Base-by-base conservation (phyloP, 2,113 vertebrate genomes). In the Acanthochromis polyacanthus region DNA sequence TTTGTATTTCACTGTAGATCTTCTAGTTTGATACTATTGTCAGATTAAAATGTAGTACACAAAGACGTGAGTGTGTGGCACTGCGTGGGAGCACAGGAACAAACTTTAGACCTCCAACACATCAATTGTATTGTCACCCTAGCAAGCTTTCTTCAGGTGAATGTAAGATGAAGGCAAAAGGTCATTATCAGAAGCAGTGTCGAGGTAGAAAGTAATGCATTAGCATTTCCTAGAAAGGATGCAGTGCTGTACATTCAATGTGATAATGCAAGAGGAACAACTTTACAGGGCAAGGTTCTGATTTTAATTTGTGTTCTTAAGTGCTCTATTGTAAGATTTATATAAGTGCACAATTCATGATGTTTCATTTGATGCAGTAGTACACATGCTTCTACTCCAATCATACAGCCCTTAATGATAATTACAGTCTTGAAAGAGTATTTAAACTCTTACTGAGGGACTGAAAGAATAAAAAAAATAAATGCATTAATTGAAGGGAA, bases 41-140 rank as follows among this genome's bases (percentile, higher is more conserved):
- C 62, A 36, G 15, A 64, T 50, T 40, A 30, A 30, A 3, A 6
- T 30, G 20, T 45, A 12, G 6, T 17, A 23, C 20, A 63, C 45
- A 53, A 32, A 69, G 45, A 46, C 2, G 3, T 52, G 51, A 59
- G 58, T n/a, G 0, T 11, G 40, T 59, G 58, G 11, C 4, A 40
- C 45, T 23, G 59, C 40, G 25, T 38, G 53, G 23, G 55, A 61
- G 46, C 45, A 12, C 36, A 19, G 14, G 10, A 17, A 19, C 61
- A 48, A 62, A 55, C 48, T 57, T 58, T 40, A 38, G 40, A 74
- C 45, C 73, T 25, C 17, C 22, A 28, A 16, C 62, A 62, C n/a
- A 64, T 65, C 65, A 70, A 46, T 68, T 19, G 46, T 28, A 50
- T 32, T 19, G 40, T 48, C 52, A 36, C 14, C 14, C n/a, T 46